A percentile compares a stretch with the other conserved stretches of the same genome.
Evolutionary conservation across 2,888 invertebrate genomes (phyloP).

Genomic region (Hedychridium roseum): DNA sequence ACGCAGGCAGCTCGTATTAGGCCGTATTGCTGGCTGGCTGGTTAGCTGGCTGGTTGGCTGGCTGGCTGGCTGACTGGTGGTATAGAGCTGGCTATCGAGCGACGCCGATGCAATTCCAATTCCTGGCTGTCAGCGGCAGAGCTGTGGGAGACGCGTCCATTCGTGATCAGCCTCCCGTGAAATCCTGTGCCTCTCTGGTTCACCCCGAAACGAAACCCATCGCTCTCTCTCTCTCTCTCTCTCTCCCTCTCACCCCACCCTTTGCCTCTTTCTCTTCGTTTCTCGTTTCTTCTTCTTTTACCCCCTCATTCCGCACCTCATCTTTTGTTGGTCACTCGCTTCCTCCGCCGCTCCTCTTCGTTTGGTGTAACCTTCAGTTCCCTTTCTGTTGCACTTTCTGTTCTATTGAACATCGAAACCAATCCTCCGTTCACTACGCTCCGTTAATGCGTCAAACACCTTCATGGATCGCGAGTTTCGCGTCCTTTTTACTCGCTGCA

Average conservation of each 20-base stretch:
- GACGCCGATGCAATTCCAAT: conserved; percentile 65
- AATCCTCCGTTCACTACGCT: conserved; percentile 10
- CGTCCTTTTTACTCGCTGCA: no score
- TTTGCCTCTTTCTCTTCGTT: conserved; percentile 7
- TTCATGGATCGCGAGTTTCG: conserved; percentile 32
- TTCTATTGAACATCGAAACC: no score
- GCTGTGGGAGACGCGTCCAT: conserved; percentile 63
- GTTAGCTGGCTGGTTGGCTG: conserved; percentile 47
- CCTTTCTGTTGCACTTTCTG: conserved; percentile 15
- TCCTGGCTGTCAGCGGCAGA: conserved; percentile 65
- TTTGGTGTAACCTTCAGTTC: no score
- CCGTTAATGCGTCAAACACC: conserved; percentile 50
- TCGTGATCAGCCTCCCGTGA: conserved; percentile 63
- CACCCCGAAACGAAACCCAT: conserved; percentile 45
- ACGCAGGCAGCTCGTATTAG: conserved; percentile 17
- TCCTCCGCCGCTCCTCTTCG: conserved; percentile 24
- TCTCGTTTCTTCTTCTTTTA: background rate
- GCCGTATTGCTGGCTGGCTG: conserved; percentile 30
- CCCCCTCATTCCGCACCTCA: conserved; percentile 25
- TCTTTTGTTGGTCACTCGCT: no score
- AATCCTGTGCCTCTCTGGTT: conserved; percentile 57
- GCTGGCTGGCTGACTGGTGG: conserved; percentile 49
- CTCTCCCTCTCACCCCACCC: conserved; percentile 26
- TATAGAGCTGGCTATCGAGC: conserved; percentile 63
- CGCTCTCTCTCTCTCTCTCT: conserved; percentile 23